A percentile compares a stretch with the other conserved stretches of the same genome.
phyloP scores from a whole-genome alignment of 2,113 vertebrate genomes.

The Paraplagusia blochii region DNA sequence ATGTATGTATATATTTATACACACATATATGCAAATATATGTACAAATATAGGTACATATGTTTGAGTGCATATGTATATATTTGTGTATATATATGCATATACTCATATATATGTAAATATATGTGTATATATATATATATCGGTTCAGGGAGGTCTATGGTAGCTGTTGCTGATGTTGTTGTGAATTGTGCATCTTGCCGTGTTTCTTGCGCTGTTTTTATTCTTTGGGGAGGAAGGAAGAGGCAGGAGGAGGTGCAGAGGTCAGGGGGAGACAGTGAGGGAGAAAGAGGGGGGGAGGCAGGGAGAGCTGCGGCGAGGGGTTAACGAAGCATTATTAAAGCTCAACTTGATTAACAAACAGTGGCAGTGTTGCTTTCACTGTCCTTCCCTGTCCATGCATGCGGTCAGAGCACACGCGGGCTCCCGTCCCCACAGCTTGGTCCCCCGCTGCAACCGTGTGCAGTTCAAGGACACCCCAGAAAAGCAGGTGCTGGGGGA shows the following conservation, averaged over 20 bases:
- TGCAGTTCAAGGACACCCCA: constrained; percentile 47
- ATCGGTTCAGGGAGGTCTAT: too few species aligned
- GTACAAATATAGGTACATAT: too few species aligned
- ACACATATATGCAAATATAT: too few species aligned
- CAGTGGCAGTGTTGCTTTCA: constrained; percentile 18
- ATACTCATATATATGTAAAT: too few species aligned
- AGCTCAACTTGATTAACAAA: constrained; percentile 67
- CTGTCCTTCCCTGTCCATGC: constrained; percentile 20
- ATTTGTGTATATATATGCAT: too few species aligned
- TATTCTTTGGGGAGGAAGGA: constrained; percentile 9
- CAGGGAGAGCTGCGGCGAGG: constrained; percentile 19
- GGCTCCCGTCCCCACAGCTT: constrained; percentile 9
- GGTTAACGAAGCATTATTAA: constrained; percentile 66
- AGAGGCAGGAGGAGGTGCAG: constrained; percentile 24
- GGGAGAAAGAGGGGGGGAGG: constrained; percentile 14
- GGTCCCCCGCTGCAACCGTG: neutral
- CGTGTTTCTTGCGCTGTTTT: constrained; percentile 20
- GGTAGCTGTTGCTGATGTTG: too few species aligned
- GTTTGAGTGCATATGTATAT: too few species aligned
- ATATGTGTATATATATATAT: too few species aligned
- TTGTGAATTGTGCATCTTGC: too few species aligned
- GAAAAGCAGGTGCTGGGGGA: constrained; percentile 37
- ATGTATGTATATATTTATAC: too few species aligned
- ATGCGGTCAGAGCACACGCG: neutral
- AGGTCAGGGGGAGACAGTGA: constrained; percentile 34